Conservation (phyloP, 2,113 vertebrate species). For the Brachypteracias leptosomus region DNA sequence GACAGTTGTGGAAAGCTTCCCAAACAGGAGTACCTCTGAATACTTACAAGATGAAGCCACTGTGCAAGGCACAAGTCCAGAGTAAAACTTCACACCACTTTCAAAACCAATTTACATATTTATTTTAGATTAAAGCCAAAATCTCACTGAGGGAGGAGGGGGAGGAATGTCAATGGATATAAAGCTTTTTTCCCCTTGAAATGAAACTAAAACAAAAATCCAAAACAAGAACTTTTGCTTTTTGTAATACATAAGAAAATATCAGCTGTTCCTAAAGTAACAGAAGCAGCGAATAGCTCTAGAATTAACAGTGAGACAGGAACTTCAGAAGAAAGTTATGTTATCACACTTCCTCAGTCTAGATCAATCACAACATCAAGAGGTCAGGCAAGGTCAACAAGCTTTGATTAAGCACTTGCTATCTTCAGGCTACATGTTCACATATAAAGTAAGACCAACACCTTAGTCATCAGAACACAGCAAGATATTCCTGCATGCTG, state of each 20-base stretch:
- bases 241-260: not conserved
- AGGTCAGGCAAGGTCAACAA: not conserved
- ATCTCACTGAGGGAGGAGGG: not conserved
- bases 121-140: not conserved
- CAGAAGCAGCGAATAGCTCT: not conserved
- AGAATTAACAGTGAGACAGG: not conserved
- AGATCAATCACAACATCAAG: not conserved
- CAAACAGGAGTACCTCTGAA: not conserved
- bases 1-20: not conserved
- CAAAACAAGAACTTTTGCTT: not conserved
- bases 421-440: not conserved
- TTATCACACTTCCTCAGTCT: not conserved
- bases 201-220: not conserved
- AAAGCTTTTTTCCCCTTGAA: not conserved
- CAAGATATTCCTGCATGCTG: not conserved
- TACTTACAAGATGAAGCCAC: not conserved
- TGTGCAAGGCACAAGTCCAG: not conserved
- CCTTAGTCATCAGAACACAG: not conserved
- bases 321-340: not conserved
- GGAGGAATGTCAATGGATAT: not conserved
- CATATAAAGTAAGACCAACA: not conserved
- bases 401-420: not conserved
- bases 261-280: not conserved
- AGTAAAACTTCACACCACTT: not conserved
- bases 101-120: accelerated